Evolutionary conservation across 1,140 invertebrate species (phyloP), one percentile per base, ranked within the genome.

Genomic region (Saxidomus purpurata): DNA sequence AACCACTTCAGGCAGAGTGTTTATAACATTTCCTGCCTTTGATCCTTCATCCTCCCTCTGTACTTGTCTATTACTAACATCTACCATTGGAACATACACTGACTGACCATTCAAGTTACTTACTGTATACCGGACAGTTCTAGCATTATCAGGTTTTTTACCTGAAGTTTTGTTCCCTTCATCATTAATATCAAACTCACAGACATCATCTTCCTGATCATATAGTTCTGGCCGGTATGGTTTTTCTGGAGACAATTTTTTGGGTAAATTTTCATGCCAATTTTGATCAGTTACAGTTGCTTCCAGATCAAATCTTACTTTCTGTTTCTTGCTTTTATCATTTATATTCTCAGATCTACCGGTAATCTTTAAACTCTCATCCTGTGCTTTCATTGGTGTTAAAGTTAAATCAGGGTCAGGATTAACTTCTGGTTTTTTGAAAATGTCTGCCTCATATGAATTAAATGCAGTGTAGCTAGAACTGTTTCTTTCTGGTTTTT

Each of bases 241-340:
- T 31, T 91, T 92, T 43, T 31, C 34, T n/a, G 83, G 47, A 52
- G 59, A 77, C 31, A 22, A 59, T 69, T 43, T 67, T 36, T 74
- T 1, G 22, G 83, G 61, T 49, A 80, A 22, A 38, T 63, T 22
- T 25, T 61, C 59, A 47, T 69, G 69, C 25, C 74, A 74, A 76
- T 81, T 71, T 71, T 38, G 36, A 47, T 83, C 28, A n/a, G 40
- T 80, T 25, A 81, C 47, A 69, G 79, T 47, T 55, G 86, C 86
- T 49, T 91, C 77, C 8, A 92, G 17, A 76, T 93, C 90, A 92
- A 93, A 93, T 80, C 92, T 86, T 13, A 93, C 92, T 59, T 80
- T 91, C 4, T 91, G 91, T 74, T 92, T 89, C 28, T 67, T 83
- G 0, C 38, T 43, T 83, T 77, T 76, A 69, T 55, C 69, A 38